Evolutionary conservation across 2,888 invertebrate genomes (phyloP), one percentile per base, ranked within the genome.

Genomic region (Tolmerus cingulatus): DNA sequence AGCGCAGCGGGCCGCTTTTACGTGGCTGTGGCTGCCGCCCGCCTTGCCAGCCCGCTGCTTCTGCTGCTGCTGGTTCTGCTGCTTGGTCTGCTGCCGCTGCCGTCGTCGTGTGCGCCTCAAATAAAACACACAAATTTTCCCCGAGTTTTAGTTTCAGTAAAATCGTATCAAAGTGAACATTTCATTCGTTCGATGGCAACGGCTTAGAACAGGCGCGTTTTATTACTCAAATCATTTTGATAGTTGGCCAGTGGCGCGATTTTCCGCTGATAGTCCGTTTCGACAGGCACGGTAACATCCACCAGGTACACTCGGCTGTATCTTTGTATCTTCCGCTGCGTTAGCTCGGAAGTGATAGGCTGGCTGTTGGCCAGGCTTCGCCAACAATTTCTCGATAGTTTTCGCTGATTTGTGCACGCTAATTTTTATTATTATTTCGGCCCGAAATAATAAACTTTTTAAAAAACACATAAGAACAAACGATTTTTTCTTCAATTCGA

Each of bases 171-270:
- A 91, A 92, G 91, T 91, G 91, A 92, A 91, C 91, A 91, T 91
- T 55, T 86, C 93, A 93, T 93, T 93, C 93, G 92, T 92, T 92
- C 91, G 91, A 92, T 91, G 92, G 91, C 93, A 92, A 91, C 93
- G 92, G 93, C 91, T 92, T 91, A 91, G 92, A 92, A 92, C 92
- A 93, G 93, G 92, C 92, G 93, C 92, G 92, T 81, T 87, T 46
- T 79, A 37, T 82, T 82, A 66, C 76, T 76, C n/a, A 23, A 66
- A 51, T 51, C 51, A 51, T 51, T 51, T 66, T 66, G 66, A 66
- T 66, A 66, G 66, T 51, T 51, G 51, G n/a, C 19, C 66, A 66
- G 66, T 66, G 66, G 66, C 66, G 66, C 66, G 66, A 66, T 66
- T 46, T 46, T 66, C 27, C 66, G 66, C 66, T 66, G 66, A 66